Conservation (phyloP, 2,888 invertebrate species). For the Timandra comae region DNA sequence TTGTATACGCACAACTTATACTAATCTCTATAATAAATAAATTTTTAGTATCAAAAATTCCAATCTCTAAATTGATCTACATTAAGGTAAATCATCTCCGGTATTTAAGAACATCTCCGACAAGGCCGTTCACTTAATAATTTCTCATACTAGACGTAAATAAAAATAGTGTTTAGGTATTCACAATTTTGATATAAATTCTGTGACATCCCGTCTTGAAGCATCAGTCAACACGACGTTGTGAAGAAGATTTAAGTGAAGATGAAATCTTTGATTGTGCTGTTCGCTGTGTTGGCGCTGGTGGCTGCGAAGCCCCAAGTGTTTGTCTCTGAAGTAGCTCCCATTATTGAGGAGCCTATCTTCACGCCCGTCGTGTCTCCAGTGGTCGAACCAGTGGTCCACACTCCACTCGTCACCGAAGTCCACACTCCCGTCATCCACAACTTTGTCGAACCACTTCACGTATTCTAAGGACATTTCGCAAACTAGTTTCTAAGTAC, state of each 20-base stretch:
- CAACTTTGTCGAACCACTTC: background rate
- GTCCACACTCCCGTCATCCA: background rate
- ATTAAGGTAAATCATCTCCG: too few relatives aligned
- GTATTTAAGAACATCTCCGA: slow-evolving; percentile 1
- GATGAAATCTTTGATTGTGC: slow-evolving; percentile 66
- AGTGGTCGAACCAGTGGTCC: slow-evolving; percentile 2
- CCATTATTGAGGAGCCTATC: too few relatives aligned
- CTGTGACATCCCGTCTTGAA: background rate
- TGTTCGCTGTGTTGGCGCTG: slow-evolving; percentile 46
- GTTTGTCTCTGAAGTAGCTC: background rate
- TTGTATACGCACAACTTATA: too few relatives aligned
- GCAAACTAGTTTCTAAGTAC: background rate
- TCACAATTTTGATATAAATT: slow-evolving; percentile 5
- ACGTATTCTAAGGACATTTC: slow-evolving; percentile 6
- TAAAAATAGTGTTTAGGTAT: background rate
- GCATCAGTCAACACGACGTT: slow-evolving; percentile 2
- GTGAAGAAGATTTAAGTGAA: slow-evolving; percentile 34
- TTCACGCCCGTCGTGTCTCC: background rate
- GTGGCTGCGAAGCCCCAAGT: slow-evolving; percentile 37
- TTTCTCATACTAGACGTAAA: slow-evolving; percentile 2
- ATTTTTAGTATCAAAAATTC: too few relatives aligned
- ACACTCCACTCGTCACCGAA: background rate
- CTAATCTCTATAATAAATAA: too few relatives aligned
- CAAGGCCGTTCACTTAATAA: slow-evolving; percentile 3
- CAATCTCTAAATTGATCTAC: too few relatives aligned